Conservation (phyloP, 1,140 invertebrate species). For the Helicoverpa zea region DNA sequence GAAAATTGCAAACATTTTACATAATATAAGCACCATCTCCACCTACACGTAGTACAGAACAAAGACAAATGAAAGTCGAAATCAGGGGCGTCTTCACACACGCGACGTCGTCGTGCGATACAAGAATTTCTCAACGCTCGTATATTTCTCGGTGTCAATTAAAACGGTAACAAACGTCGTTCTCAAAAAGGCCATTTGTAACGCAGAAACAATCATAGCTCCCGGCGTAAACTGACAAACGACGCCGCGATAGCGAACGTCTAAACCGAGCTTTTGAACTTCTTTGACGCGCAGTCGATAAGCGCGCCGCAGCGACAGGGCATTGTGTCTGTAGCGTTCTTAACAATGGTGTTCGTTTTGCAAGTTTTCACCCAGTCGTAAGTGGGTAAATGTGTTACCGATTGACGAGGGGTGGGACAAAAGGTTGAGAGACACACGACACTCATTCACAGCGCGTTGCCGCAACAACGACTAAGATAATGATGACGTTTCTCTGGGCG, state of each 20-base stretch:
- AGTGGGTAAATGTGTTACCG: constrained; percentile 86
- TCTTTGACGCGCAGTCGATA: constrained; percentile 83
- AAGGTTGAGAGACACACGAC: constrained; percentile 65
- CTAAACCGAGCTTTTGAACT: constrained; percentile 84
- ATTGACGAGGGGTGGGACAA: constrained; percentile 81
- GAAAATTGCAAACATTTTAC: background rate
- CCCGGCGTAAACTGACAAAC: constrained; percentile 80
- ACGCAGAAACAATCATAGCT: constrained; percentile 73
- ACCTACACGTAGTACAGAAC: constrained; percentile 58
- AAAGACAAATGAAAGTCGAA: constrained; percentile 67
- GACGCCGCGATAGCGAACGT: constrained; percentile 74
- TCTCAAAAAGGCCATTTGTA: constrained; percentile 80
- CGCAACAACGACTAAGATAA: constrained; percentile 76
- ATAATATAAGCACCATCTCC: too few species aligned
- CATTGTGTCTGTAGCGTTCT: constrained; percentile 68
- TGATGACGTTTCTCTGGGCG: constrained; percentile 73
- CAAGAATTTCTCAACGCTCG: constrained; percentile 45
- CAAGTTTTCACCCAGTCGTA: constrained; percentile 83
- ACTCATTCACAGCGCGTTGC: constrained; percentile 67
- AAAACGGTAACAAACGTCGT: constrained; percentile 70
- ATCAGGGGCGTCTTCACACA: constrained; percentile 52
- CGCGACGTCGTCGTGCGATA: constrained; percentile 54
- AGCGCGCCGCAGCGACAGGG: constrained; percentile 62
- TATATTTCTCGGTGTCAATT: constrained; percentile 76
- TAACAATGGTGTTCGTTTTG: constrained; percentile 80